Evolutionary conservation across 2,888 invertebrate species (phyloP).

Genomic region (Erebia epiphron): DNA sequence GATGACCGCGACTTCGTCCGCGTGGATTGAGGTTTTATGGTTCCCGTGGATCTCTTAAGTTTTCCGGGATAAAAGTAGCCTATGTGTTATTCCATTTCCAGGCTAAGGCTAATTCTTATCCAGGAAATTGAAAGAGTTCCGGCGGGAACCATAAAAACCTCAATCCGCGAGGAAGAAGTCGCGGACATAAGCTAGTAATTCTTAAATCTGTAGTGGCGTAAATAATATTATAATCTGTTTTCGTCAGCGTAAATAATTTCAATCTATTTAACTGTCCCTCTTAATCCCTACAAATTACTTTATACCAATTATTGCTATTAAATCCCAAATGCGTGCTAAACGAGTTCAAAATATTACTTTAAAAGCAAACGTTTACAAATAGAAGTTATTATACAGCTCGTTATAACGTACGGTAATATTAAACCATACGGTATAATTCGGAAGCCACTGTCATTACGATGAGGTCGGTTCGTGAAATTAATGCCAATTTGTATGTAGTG

Average conservation of each 20-base stretch:
- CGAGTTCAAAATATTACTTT: constrained; percentile 32
- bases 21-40: too few species aligned
- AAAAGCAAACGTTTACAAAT: constrained; percentile 42
- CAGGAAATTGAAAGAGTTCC: too few species aligned
- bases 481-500: constrained; percentile 36
- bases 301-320: constrained; percentile 33
- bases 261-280: constrained; percentile 24
- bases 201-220: background rate
- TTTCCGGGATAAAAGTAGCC: too few species aligned
- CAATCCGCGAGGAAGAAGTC: too few species aligned
- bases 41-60: too few species aligned
- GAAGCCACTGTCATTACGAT: constrained; percentile 34
- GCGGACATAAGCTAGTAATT: background rate
- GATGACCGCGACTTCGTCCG: too few species aligned
- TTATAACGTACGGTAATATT: constrained; percentile 35
- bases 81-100: too few species aligned
- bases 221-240: background rate
- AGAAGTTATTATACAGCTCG: constrained; percentile 42
- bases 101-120: too few species aligned
- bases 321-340: constrained; percentile 29
- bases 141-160: too few species aligned
- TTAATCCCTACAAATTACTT: constrained; percentile 27
- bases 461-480: constrained; percentile 39
- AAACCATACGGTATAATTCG: constrained; percentile 27
- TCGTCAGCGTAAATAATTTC: constrained; percentile 7